Percentiles rank a stretch among this genome's conserved stretches.
phyloP scores from a whole-genome alignment of 2,797 vertebrate species.

The Sebastes taczanowskii region DNA sequence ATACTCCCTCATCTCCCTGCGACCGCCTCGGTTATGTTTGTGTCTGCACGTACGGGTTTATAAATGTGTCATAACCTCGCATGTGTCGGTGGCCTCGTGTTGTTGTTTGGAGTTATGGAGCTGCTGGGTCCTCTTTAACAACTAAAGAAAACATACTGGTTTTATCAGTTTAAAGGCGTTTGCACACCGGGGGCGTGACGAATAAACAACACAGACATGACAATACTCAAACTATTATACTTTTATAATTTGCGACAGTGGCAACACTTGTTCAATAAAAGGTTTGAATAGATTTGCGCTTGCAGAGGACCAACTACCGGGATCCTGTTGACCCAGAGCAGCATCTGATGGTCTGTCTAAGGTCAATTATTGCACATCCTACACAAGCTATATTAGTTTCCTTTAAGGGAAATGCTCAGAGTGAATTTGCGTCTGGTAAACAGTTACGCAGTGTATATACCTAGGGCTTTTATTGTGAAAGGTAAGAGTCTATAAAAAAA shows the following conservation, averaged over 20 bases:
- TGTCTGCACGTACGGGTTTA: accelerated
- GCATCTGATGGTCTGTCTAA: too few relatives aligned
- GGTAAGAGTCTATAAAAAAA: too few relatives aligned
- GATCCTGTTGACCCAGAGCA: too few relatives aligned
- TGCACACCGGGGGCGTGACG: not conserved
- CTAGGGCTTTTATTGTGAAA: too few relatives aligned
- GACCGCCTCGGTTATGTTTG: accelerated
- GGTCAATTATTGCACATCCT: not conserved
- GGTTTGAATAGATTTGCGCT: too few relatives aligned
- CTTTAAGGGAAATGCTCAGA: too few relatives aligned
- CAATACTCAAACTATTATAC: not conserved
- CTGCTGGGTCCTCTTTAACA: not conserved
- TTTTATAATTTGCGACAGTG: too few relatives aligned
- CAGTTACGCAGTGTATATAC: too few relatives aligned
- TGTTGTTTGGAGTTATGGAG: not conserved
- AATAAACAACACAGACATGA: not conserved
- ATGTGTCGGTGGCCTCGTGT: not conserved
- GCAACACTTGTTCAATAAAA: too few relatives aligned
- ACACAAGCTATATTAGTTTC: not conserved
- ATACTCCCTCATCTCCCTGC: not conserved
- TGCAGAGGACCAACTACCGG: too few relatives aligned
- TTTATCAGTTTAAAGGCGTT: not conserved
- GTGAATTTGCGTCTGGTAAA: too few relatives aligned
- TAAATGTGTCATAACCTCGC: not conserved
- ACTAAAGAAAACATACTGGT: not conserved